Percentiles rank a stretch among this genome's conserved stretches.
Conservation (phyloP, 37 sponge, comb jelly and placozoan genomes). For the Halisarca cf. caerulea region DNA sequence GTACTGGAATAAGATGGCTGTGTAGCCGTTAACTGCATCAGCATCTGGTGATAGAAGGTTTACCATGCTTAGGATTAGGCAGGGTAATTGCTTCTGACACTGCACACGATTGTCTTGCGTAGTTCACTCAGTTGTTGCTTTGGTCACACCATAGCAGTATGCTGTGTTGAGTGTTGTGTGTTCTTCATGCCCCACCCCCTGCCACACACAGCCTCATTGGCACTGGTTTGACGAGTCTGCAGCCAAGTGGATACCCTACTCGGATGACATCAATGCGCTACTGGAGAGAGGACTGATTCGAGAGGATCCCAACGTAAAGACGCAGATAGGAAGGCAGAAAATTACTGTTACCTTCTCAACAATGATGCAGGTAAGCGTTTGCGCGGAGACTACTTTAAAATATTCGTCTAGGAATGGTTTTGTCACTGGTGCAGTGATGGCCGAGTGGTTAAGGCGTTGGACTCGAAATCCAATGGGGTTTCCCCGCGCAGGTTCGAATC, state of each 20-base stretch:
- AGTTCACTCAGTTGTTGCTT: too few relatives aligned
- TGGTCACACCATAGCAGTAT: neutral
- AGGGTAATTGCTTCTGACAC: too few relatives aligned
- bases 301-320: neutral
- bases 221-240: constrained; percentile 81
- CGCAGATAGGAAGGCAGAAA: neutral
- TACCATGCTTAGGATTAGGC: too few relatives aligned
- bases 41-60: too few relatives aligned
- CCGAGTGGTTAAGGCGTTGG: constrained; percentile 99
- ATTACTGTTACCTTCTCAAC: constrained; percentile 35
- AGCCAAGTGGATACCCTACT: constrained; percentile 63
- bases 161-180: neutral
- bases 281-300: constrained; percentile 52
- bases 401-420: neutral
- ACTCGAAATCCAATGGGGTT: constrained; percentile 99
- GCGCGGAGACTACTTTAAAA: neutral
- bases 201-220: constrained; percentile 69
- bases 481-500: constrained; percentile 99
- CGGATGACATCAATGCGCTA: constrained; percentile 37
- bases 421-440: constrained; percentile 83
- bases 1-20: too few relatives aligned
- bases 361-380: constrained; percentile 66
- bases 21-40: too few relatives aligned
- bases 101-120: too few relatives aligned
- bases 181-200: neutral